Conservation (phyloP, 2,113 vertebrate genomes). For the Beaufortia kweichowensis region DNA sequence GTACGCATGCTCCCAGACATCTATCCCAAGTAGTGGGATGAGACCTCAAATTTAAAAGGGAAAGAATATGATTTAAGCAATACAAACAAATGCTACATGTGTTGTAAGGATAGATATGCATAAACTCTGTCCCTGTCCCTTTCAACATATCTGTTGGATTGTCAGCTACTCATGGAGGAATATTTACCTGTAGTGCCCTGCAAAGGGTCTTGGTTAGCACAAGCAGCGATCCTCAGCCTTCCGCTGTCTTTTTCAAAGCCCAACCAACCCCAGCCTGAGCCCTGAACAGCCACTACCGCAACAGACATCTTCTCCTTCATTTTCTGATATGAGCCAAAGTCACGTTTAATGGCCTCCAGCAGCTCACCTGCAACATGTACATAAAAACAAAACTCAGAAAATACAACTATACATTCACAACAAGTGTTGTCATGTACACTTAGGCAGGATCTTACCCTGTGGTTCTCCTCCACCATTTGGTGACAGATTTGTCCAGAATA, state of each 20-base stretch:
- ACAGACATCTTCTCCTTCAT: constrained; percentile 92
- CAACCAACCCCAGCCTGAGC: constrained; percentile 97
- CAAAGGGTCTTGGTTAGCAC: constrained; percentile 93
- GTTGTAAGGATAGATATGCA: background rate
- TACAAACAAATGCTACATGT: background rate
- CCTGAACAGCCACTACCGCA: constrained; percentile 88
- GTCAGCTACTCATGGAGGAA: background rate
- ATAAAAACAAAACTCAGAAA: background rate
- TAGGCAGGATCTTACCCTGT: constrained; percentile 75
- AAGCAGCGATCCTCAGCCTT: constrained; percentile 82
- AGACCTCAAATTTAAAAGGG: constrained; percentile 76
- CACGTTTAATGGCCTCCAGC: constrained; percentile 88
- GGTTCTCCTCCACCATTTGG: constrained; percentile 90
- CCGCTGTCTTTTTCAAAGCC: constrained; percentile 86
- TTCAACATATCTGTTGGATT: background rate
- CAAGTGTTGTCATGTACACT: background rate
- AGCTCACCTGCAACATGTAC: constrained; percentile 79
- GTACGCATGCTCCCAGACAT: constrained; percentile 98
- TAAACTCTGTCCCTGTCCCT: background rate
- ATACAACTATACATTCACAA: background rate
- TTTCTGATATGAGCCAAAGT: constrained; percentile 92
- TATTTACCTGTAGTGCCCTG: constrained; percentile 91
- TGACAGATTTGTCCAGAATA: constrained; percentile 98
- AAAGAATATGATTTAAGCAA: background rate
- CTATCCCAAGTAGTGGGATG: constrained; percentile 91